A percentile compares a stretch with the other conserved stretches of the same genome.
phyloP scores from a whole-genome alignment of 2,888 invertebrate species.

The Trissolcus japonicus region DNA sequence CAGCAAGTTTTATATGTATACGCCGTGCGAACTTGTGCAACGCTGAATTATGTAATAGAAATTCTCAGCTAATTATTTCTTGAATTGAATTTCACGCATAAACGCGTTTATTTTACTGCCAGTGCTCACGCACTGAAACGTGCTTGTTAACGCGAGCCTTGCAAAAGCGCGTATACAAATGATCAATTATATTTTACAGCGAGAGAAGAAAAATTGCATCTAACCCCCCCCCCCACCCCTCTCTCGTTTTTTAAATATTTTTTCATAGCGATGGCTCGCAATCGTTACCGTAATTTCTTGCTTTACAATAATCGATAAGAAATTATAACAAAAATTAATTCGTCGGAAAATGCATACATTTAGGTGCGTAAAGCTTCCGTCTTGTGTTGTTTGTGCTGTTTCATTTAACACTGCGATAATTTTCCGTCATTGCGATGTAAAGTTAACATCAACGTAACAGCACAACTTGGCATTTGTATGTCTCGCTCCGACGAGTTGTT shows the following conservation, averaged over 20 bases:
- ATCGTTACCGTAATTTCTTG: slow-evolving; percentile 18
- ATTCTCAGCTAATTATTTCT: slow-evolving; percentile 20
- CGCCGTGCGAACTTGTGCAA: slow-evolving; percentile 1
- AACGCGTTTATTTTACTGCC: slow-evolving; percentile 8
- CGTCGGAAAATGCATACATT: slow-evolving; percentile 14
- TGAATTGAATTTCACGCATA: slow-evolving; percentile 26
- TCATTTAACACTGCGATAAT: background rate
- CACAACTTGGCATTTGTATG: slow-evolving; percentile 18
- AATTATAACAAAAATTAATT: slow-evolving; percentile 21
- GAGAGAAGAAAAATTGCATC: background rate
- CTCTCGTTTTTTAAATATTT: background rate
- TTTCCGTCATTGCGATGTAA: slow-evolving; percentile 2
- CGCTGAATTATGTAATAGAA: slow-evolving; percentile 17
- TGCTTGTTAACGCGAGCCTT: background rate
- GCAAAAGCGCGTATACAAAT: slow-evolving; percentile 4
- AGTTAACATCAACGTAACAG: slow-evolving; percentile 9
- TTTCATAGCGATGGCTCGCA: slow-evolving; percentile 11
- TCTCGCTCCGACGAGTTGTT: slow-evolving; percentile 9
- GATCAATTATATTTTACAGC: slow-evolving; percentile 8
- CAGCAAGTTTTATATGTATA: too few species aligned
- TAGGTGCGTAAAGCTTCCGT: slow-evolving; percentile 9
- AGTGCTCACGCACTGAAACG: slow-evolving; percentile 9
- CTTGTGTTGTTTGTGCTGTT: slow-evolving; percentile 3
- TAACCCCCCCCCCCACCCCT: background rate
- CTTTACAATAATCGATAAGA: slow-evolving; percentile 19